phyloP scores from a whole-genome alignment of 2,113 vertebrate genomes.

The Gopherus flavomarginatus region DNA sequence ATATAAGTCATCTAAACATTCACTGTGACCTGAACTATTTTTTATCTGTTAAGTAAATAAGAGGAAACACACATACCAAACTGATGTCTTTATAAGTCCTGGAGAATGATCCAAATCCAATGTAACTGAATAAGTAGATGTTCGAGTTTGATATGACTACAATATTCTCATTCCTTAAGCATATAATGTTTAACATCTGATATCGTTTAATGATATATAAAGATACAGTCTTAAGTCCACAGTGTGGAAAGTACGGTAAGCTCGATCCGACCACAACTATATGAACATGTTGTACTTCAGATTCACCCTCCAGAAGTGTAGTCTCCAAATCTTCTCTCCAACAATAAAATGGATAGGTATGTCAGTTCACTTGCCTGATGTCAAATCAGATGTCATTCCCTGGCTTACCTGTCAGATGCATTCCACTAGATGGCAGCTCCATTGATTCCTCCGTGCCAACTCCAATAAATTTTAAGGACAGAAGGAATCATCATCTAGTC shows the following conservation, averaged over 20 bases:
- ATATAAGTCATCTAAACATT: constrained; percentile 13
- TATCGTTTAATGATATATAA: too few species aligned
- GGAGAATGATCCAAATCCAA: background rate
- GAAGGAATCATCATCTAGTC: background rate
- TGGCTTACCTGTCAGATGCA: background rate
- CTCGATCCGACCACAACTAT: background rate
- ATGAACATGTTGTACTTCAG: background rate
- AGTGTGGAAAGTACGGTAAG: background rate
- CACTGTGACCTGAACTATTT: constrained; percentile 6
- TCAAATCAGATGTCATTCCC: background rate
- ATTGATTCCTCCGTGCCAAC: background rate
- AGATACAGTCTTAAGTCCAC: too few species aligned
- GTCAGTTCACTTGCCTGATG: background rate
- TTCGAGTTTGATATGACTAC: background rate
- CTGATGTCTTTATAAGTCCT: background rate
- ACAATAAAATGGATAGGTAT: background rate
- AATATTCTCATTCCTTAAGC: background rate
- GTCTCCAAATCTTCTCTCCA: background rate
- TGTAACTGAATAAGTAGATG: background rate
- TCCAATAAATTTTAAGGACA: background rate
- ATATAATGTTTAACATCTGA: background rate
- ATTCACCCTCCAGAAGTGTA: background rate
- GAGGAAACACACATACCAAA: background rate
- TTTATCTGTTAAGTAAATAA: constrained; percentile 10
- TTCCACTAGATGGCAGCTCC: background rate